These are phyloP conservation scores for Taxidea taxus DNA, from an alignment of 2,113 vertebrate genomes.

Conservation along the genomic window DNA sequence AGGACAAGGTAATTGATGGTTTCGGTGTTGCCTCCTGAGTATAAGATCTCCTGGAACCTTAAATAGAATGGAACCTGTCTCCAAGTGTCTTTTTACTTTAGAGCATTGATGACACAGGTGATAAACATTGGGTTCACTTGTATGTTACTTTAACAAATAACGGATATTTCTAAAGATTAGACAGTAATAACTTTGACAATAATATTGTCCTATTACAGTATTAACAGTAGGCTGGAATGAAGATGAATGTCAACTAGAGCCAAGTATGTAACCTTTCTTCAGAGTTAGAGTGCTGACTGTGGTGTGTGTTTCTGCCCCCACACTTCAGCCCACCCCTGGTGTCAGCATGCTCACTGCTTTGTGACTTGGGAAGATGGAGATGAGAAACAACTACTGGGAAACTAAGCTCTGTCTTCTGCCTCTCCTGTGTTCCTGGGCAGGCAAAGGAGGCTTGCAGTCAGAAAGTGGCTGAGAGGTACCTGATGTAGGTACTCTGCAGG, in stretches of 20 bases:
- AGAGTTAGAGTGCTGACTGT: background rate
- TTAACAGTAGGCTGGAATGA: background rate
- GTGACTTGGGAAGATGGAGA: fast-evolving
- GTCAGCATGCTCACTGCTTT: background rate
- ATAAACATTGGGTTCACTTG: background rate
- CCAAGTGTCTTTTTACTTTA: background rate
- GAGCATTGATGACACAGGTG: background rate
- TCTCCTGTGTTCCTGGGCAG: background rate
- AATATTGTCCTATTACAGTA: background rate
- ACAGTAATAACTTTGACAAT: background rate
- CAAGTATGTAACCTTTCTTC: background rate
- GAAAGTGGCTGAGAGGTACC: background rate
- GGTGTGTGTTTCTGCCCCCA: fast-evolving
- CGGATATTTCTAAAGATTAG: background rate
- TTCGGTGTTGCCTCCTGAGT: background rate
- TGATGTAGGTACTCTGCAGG: background rate
- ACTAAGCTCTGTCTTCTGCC: background rate
- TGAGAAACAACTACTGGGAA: background rate
- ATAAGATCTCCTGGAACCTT: background rate
- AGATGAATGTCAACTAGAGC: background rate
- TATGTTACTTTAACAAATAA: background rate
- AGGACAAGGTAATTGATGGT: background rate
- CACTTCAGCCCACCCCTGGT: background rate
- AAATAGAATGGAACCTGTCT: background rate
- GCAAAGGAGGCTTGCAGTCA: background rate